A percentile compares a stretch with the other conserved stretches of the same genome.
Conservation (phyloP, 2,888 invertebrate genomes). For the Podotricha telesiphe region DNA sequence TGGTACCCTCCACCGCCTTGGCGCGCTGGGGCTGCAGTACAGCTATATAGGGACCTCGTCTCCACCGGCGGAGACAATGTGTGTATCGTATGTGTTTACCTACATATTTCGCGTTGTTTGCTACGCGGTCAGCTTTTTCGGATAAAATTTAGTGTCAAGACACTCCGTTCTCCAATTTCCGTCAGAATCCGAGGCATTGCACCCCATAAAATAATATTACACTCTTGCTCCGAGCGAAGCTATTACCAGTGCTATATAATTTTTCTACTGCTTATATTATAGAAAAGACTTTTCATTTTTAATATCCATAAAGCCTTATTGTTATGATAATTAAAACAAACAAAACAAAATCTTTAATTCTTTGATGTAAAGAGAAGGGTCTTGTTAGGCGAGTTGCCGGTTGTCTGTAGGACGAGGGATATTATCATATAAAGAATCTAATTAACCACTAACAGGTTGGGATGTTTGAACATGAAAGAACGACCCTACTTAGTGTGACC, state of each 20-base stretch:
- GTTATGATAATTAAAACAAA: conserved; percentile 9
- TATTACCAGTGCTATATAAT: background rate
- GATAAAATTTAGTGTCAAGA: too few relatives aligned
- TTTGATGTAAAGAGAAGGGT: conserved; percentile 45
- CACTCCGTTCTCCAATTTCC: too few relatives aligned
- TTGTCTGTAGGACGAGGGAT: conserved; percentile 52
- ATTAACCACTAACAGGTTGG: conserved; percentile 70
- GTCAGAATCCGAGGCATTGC: too few relatives aligned
- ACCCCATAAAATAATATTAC: background rate
- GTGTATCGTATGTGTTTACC: too few relatives aligned
- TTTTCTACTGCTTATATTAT: background rate
- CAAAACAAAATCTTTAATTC: conserved; percentile 17
- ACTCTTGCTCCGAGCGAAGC: background rate
- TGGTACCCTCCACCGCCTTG: too few relatives aligned
- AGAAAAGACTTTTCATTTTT: background rate
- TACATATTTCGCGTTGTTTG: too few relatives aligned
- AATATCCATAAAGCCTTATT: background rate
- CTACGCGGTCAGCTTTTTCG: too few relatives aligned
- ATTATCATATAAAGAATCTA: conserved; percentile 74
- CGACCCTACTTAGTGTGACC: conserved; percentile 20
- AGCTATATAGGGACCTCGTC: too few relatives aligned
- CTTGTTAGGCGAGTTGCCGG: conserved; percentile 51
- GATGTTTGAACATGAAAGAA: conserved; percentile 44
- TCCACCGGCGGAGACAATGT: too few relatives aligned
- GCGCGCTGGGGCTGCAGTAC: too few relatives aligned